These are phyloP conservation scores for Mastomys coucha DNA, from an alignment of 2,113 vertebrate genomes.

Conservation along the genomic window DNA sequence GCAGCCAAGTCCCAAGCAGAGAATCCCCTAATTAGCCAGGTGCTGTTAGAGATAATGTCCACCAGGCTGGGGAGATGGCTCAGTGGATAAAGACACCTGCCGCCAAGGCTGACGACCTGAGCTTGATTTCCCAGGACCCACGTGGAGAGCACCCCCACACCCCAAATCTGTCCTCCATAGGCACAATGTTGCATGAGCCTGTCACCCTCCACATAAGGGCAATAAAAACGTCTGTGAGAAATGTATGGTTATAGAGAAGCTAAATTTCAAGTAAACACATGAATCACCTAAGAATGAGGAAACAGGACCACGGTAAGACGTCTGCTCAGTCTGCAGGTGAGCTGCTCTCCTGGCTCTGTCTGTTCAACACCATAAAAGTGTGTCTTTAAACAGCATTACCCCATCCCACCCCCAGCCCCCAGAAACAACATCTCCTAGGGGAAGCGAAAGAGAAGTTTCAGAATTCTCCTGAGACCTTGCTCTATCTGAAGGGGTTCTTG, in stretches of 20 bases:
- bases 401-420: background rate
- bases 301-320: background rate
- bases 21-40: background rate
- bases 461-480: background rate
- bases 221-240: background rate
- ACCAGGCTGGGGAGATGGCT: background rate
- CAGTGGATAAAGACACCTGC: background rate
- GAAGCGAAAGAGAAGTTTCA: background rate
- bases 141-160: accelerated
- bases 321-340: background rate
- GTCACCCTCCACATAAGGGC: background rate
- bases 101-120: background rate
- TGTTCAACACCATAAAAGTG: background rate
- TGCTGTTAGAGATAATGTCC: background rate
- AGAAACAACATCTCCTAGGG: background rate
- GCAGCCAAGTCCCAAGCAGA: background rate
- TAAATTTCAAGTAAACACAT: background rate
- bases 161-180: background rate
- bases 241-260: background rate
- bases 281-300: background rate
- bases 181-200: background rate
- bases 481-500: background rate
- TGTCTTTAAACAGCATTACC: background rate
- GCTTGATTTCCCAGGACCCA: background rate
- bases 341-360: background rate